Conservation (phyloP, 2,113 vertebrate species). For the Paramormyrops kingsleyae region DNA sequence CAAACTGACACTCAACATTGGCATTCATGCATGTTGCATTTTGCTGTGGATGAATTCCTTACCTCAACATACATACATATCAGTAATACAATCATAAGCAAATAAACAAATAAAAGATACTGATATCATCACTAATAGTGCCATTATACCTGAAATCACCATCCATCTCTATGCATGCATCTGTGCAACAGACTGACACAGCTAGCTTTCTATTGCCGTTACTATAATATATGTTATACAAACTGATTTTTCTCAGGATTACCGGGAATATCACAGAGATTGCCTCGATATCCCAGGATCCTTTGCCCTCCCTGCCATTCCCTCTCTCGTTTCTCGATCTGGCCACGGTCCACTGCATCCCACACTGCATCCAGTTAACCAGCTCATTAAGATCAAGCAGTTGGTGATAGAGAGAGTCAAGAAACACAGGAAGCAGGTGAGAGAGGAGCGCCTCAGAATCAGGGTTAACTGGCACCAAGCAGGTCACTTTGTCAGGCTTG, state of each 20-base stretch:
- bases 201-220: too few species aligned
- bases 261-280: background rate
- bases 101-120: background rate
- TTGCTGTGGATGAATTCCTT: background rate
- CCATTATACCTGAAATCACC: background rate
- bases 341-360: background rate
- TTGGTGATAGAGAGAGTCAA: background rate
- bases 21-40: background rate
- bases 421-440: background rate
- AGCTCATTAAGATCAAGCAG: background rate
- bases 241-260: background rate
- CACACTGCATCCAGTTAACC: background rate
- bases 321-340: background rate
- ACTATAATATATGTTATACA: background rate
- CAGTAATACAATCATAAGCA: background rate
- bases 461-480: background rate
- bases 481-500: background rate
- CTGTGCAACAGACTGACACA: background rate
- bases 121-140: background rate
- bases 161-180: background rate
- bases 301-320: background rate
- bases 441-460: too few species aligned
- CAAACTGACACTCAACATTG: background rate
- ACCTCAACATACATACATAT: background rate
- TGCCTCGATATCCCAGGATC: background rate